Conservation (phyloP, 2,888 invertebrate species). For the Tetragonisca angustula region DNA sequence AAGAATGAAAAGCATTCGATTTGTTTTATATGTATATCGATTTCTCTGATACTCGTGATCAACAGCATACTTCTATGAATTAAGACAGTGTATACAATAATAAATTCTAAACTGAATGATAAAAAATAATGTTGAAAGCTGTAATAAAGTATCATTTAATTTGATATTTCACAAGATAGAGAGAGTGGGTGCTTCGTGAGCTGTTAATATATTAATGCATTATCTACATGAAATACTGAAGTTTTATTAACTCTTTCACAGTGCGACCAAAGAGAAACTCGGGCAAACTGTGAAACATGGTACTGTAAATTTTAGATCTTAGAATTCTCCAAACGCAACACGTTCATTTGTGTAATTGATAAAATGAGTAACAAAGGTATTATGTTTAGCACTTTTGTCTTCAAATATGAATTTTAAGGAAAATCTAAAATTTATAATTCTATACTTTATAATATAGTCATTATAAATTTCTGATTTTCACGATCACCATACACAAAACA, state of each 20-base stretch:
- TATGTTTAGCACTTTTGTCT: too few species aligned
- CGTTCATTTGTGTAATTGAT: too few species aligned
- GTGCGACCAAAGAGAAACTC: neutral
- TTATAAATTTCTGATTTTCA: too few species aligned
- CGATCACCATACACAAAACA: neutral
- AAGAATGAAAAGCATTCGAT: neutral
- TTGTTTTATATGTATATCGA: neutral
- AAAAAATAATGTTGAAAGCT: neutral
- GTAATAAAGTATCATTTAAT: neutral
- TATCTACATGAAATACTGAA: neutral
- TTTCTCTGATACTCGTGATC: neutral
- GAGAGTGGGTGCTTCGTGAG: neutral
- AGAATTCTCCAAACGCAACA: neutral
- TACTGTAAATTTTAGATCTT: neutral
- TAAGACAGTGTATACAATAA: neutral
- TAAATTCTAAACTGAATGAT: neutral
- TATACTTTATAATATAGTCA: too few species aligned
- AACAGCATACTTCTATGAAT: neutral
- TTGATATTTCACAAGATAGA: neutral
- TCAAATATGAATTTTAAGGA: too few species aligned
- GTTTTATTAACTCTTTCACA: constrained; percentile 1
- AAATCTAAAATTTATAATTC: too few species aligned
- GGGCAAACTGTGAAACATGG: neutral
- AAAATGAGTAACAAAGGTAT: too few species aligned
- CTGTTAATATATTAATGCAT: neutral